Evolutionary conservation across 1,140 invertebrate genomes (phyloP).

Genomic region (Zaprionus tsacasi): DNA sequence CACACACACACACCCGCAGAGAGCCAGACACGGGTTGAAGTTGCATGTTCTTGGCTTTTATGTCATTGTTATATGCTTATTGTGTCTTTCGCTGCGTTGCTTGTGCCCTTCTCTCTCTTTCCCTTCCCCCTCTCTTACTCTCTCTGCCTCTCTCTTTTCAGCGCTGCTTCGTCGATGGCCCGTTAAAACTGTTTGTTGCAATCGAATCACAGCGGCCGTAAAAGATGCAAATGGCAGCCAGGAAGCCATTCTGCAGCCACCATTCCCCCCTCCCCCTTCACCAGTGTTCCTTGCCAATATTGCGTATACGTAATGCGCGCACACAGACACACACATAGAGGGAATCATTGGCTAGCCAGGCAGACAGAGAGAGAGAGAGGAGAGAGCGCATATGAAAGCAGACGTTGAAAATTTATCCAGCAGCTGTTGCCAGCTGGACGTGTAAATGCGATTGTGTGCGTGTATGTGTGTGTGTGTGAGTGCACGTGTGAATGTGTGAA

Average conservation of each 20-base stretch:
- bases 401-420: slow-evolving; percentile 41
- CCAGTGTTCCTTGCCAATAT: slow-evolving; percentile 27
- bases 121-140: not conserved
- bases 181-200: slow-evolving; percentile 76
- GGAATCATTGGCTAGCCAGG: not conserved
- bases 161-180: not conserved
- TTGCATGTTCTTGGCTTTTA: slow-evolving; percentile 62
- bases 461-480: slow-evolving; percentile 7
- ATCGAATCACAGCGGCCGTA: slow-evolving; percentile 76
- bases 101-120: not conserved
- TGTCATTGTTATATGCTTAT: slow-evolving; percentile 76
- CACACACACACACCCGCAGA: slow-evolving; percentile 30
- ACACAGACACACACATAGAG: not conserved
- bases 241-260: slow-evolving; percentile 35
- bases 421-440: slow-evolving; percentile 76
- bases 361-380: not conserved
- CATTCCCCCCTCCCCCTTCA: slow-evolving; percentile 19
- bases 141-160: slow-evolving; percentile 7
- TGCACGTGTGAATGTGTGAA: slow-evolving; percentile 25
- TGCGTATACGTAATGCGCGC: slow-evolving; percentile 45
- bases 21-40: slow-evolving; percentile 4
- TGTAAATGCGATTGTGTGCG: slow-evolving; percentile 40
- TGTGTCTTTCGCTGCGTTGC: slow-evolving; percentile 48
- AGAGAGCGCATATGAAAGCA: slow-evolving; percentile 43
- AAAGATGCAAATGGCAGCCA: slow-evolving; percentile 73